Base-by-base conservation (phyloP, 2,797 vertebrate species). In the Trichosurus vulpecula region DNA sequence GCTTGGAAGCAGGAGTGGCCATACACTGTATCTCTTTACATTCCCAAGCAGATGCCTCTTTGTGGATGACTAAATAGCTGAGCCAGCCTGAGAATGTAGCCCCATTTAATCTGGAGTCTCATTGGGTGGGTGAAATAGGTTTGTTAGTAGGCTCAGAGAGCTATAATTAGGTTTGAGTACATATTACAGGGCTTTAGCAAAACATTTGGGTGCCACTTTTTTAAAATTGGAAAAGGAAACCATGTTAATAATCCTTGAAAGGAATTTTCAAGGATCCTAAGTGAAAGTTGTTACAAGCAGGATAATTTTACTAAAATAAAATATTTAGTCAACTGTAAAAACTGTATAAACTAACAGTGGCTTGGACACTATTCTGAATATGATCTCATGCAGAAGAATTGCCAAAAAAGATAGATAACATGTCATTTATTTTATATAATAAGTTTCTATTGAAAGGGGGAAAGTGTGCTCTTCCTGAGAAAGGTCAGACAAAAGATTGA, bases 111-210 rank as follows among this genome's bases (percentile, higher is more conserved):
- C 93, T 89, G 61, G 92, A 93, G 54, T 95, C 91, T 97, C 52
- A 19, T 35, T 89, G 57, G 81, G 61, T 89, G 91, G 89, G 58
- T 92, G 92, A 95, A 95, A 87, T 51, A 87, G 41, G 9, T 87
- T 81, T 87, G 74, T 51, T 41, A 92, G 93, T 1, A 53, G 66
- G 16, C 58, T 94, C 41, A 51, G 41, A 87, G 41, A 87, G 22
- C 95, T 97, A 95, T 97, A 93, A 97, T 97, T 96, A 97, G 94
- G 58, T 91, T 95, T 54, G 91, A 93, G 93, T 96, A 56, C 74
- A 95, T 92, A 54, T 94, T 96, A 94, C 52, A 92, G 55, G 52
- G 90, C 13, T 58, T 95, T 91, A 93, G 90, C 74, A 92, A 93
- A 95, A 93, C 54, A 47, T 51, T 57, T 14, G n/a, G 25, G 53